These are phyloP conservation scores for Bombus waltoni DNA, from an alignment of 1,140 invertebrate genomes.

Conservation along the genomic window DNA sequence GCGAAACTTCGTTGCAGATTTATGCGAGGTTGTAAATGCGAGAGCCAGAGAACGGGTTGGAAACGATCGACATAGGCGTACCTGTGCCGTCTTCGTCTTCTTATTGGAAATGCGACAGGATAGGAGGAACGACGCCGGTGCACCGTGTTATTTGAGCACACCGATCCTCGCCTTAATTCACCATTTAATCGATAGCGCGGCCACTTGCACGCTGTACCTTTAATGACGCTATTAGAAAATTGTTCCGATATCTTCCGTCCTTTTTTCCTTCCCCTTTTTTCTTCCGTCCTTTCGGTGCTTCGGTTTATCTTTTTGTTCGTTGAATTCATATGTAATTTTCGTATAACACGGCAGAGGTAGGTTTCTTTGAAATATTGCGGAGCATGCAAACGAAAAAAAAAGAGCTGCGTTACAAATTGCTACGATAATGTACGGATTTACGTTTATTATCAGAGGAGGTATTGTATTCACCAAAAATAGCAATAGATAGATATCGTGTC, in stretches of 20 bases:
- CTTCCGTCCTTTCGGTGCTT: not conserved
- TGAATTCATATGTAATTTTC: not conserved
- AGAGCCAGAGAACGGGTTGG: not conserved
- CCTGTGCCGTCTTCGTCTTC: not conserved
- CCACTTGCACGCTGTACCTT: conserved; percentile 3
- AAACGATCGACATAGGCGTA: conserved; percentile 36
- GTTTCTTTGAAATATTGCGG: not conserved
- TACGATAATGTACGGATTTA: not conserved
- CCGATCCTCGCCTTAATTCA: conserved; percentile 20
- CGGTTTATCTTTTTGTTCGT: not conserved
- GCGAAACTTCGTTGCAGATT: conserved; percentile 34
- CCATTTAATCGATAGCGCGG: conserved; percentile 30
- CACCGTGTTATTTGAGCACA: not conserved
- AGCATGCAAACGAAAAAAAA: not conserved
- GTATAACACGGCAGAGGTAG: not conserved
- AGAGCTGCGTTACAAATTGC: not conserved
- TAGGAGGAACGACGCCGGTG: conserved; percentile 28
- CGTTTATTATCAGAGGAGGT: not conserved
- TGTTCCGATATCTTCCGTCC: not conserved
- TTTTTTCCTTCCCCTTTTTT: not conserved
- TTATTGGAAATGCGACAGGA: conserved; percentile 5
- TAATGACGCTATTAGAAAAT: conserved; percentile 32
- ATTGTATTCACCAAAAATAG: no score
- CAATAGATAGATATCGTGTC: no score
- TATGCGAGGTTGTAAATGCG: conserved; percentile 38